Evolutionary conservation across 2,113 vertebrate species (phyloP), one percentile per base, ranked within the genome.

Genomic region (Zosterops hypoxanthus): DNA sequence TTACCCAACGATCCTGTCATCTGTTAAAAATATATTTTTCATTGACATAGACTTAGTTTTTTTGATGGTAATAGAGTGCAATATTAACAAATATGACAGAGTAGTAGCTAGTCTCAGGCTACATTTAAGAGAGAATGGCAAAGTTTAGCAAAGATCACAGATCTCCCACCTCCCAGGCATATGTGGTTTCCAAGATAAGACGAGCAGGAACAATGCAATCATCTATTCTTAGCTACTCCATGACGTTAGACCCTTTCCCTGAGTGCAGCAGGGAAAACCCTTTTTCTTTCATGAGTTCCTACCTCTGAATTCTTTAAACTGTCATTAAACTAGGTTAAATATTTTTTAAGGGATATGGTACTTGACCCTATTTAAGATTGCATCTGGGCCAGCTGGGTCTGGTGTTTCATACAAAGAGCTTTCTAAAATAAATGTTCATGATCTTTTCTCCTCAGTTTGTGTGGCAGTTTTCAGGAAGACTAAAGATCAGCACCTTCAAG

Each of bases 131-230:
- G 21, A 88, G 26, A 20, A 66, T 63, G 59, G 23, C 47, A 66
- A 77, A 88, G 60, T 82, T 90, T 39, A 88, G 56, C 47, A 90
- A 86, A 88, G 79, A 82, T 93, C 90, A 73, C 65, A 80, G 75
- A 63, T 71, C 52, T 92, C 42, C 59, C 41, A 61, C 39, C 86
- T 39, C 36, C 90, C n/a, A 76, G 82, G 53, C 26, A 9, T 82
- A 53, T 72, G 83, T 84, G 61, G 57, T 82, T 95, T 86, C 73
- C 34, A 76, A 71, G 82, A 47, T n/a, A 93, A 92, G 64, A 73
- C 50, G 55, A 44, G 61, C 25, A 5, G 68, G 92, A 91, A 68
- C 44, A 81, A 77, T 70, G 69, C 13, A 65, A 65, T 64, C 17
- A 10, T 61, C 82, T 94, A 56, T 82, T 95, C 66, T 86, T 71